Percentiles rank a stretch among this genome's conserved stretches.
phyloP scores from a whole-genome alignment of 2,113 vertebrate species.

The Neotragus moschatus region DNA sequence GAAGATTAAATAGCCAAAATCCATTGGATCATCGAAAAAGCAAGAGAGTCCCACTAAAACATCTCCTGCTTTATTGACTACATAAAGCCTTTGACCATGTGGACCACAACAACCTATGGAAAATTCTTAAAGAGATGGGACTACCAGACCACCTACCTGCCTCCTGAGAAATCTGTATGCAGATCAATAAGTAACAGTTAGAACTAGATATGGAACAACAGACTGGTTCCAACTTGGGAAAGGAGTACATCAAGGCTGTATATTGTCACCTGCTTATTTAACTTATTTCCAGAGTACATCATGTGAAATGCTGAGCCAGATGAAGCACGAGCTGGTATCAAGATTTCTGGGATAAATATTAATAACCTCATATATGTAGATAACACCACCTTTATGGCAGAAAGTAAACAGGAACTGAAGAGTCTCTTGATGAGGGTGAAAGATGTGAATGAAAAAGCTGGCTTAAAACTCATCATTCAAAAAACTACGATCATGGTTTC shows the following conservation, averaged over 20 bases:
- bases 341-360: no score
- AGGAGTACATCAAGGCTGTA: no score
- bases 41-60: neutral
- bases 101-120: neutral
- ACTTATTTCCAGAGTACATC: no score
- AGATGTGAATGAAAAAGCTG: neutral
- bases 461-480: neutral
- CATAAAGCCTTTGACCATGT: neutral
- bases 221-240: no score
- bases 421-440: neutral
- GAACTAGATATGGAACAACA: neutral
- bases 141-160: neutral
- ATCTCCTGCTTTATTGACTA: neutral
- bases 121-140: neutral
- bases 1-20: neutral
- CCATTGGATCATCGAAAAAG: neutral
- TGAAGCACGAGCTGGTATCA: no score
- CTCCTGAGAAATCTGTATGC: neutral
- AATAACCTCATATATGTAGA: no score
- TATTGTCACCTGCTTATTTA: no score
- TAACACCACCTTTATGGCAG: no score
- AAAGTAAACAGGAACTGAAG: no score
- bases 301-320: no score
- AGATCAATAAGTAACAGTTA: neutral
- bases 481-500: neutral